Base-by-base conservation (phyloP, 2,888 invertebrate genomes). In the Drosophila merina region DNA sequence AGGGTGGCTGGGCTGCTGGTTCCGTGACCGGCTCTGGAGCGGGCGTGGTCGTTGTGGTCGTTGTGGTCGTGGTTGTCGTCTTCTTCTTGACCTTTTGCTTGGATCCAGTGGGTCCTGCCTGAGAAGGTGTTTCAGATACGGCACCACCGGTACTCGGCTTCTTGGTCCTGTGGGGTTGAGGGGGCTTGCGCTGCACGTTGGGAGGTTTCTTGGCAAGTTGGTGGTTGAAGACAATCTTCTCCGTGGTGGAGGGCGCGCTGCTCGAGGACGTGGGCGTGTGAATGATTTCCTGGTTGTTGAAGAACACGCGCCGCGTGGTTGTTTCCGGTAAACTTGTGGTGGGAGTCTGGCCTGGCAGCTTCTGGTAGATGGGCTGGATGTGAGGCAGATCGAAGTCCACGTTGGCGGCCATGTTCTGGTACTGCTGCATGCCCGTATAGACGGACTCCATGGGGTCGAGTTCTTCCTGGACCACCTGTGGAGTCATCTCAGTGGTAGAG, bases 71-170 rank as follows among this genome's bases (percentile, higher is more conserved):
- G 4, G 72, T 57, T 14, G 76, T 69, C 1, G 85, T 78, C 72
- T 88, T 91, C 57, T 86, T 90, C 59, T 89, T 91, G 1, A 77
- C 47, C 74, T 91, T 90, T 31, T 90, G 88, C 44, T 91, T 91
- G 30, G 20, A 40, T 36, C 54, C 62, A 7, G 60, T 57, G 20
- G 3, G 10, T 9, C 25, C 25, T 2, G 62, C 9, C 6, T 75
- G 70, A 2, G 62, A 26, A 8, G 72, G 62, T 70, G 57, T 79
- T 4, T 28, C 57, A 4, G 9, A 12, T 3, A 20, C 30, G 12
- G 25, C 55, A 5, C 31, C 72, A 10, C 48, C 58, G 20, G 57
- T 81, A 9, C 25, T 25, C 1, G 91, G 90, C n/a, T 86, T 86
- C 59, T 91, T 90, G 3, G 84, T 71, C 0, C 88, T 86, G 67